A percentile compares a stretch with the other conserved stretches of the same genome.
Evolutionary conservation across 2,888 invertebrate species (phyloP).

Genomic region (Drosophila heteroneura): DNA sequence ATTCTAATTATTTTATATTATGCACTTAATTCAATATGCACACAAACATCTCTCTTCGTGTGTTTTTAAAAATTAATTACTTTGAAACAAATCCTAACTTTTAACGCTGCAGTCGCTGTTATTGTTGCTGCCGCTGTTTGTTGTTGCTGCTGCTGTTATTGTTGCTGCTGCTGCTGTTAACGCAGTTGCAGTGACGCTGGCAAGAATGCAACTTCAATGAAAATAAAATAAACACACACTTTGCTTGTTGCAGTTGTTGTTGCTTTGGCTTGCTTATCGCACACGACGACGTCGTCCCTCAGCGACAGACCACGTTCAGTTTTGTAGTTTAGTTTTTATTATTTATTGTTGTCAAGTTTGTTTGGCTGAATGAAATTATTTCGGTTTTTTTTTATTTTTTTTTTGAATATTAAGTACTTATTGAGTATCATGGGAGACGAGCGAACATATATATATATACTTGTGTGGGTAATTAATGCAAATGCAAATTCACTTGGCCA

Average conservation of each 20-base stretch:
- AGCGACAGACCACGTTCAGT: conserved; percentile 47
- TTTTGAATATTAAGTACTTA: conserved; percentile 13
- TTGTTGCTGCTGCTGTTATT: background rate
- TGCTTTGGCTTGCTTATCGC: conserved; percentile 64
- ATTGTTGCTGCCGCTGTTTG: background rate
- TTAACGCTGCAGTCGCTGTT: conserved; percentile 7
- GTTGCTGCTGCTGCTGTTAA: conserved; percentile 5
- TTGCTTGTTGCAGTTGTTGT: conserved; percentile 32
- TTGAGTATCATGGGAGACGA: conserved; percentile 26
- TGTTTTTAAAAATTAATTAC: conserved; percentile 40
- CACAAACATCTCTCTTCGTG: background rate
- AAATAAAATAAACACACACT: conserved; percentile 42
- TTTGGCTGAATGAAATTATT: conserved; percentile 33
- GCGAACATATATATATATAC: conserved; percentile 1
- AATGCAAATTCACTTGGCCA: conserved; percentile 42
- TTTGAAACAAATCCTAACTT: conserved; percentile 36
- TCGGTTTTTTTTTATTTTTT: conserved; percentile 8
- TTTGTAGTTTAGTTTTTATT: conserved; percentile 35
- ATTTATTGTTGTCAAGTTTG: conserved; percentile 19
- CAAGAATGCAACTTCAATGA: conserved; percentile 51
- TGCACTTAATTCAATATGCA: conserved; percentile 24
- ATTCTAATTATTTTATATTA: conserved; percentile 35
- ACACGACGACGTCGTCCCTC: conserved; percentile 49
- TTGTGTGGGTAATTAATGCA: conserved; percentile 1
- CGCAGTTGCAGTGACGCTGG: conserved; percentile 44